A percentile compares a stretch with the other conserved stretches of the same genome.
phyloP scores from a whole-genome alignment of 1,140 invertebrate genomes.

The Drosophila bocki region DNA sequence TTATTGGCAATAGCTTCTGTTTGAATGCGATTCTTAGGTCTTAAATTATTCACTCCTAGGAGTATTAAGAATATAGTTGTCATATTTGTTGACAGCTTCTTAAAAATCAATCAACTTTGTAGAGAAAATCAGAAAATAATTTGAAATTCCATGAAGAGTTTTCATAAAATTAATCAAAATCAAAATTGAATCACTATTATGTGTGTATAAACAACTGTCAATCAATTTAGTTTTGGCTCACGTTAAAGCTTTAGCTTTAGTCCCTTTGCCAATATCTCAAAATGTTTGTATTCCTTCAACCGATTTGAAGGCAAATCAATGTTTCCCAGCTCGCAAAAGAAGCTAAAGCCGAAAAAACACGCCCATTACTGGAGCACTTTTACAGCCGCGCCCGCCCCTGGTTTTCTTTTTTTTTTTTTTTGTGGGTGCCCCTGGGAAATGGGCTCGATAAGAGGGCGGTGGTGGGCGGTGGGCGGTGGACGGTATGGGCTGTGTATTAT shows the following conservation, averaged over 20 bases:
- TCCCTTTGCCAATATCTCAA: not conserved
- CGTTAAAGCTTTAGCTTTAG: not conserved
- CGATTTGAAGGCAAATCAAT: slow-evolving; percentile 28
- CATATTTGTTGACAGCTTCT: not conserved
- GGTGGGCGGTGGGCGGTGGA: not conserved
- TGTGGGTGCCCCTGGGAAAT: slow-evolving; percentile 4
- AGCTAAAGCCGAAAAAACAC: slow-evolving; percentile 29
- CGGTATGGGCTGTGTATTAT: slow-evolving; percentile 50
- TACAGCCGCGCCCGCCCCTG: slow-evolving; percentile 9
- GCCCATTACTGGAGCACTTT: slow-evolving; percentile 38
- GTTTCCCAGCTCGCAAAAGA: slow-evolving; percentile 11
- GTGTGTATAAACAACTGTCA: not conserved
- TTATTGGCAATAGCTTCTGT: not conserved
- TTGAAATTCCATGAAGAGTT: not conserved
- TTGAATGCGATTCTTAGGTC: not conserved
- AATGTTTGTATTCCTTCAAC: slow-evolving; percentile 7
- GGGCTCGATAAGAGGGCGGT: slow-evolving; percentile 5
- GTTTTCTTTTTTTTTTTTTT: not conserved
- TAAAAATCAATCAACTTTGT: not conserved
- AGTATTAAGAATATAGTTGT: too few species aligned
- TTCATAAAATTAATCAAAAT: not conserved
- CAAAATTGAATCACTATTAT: not conserved
- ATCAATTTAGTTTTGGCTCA: not conserved
- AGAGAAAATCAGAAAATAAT: not conserved
- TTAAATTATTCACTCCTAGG: not conserved